These are phyloP conservation scores for Sebastes iracundus DNA, from an alignment of 2,797 vertebrate genomes.

Conservation along the genomic window DNA sequence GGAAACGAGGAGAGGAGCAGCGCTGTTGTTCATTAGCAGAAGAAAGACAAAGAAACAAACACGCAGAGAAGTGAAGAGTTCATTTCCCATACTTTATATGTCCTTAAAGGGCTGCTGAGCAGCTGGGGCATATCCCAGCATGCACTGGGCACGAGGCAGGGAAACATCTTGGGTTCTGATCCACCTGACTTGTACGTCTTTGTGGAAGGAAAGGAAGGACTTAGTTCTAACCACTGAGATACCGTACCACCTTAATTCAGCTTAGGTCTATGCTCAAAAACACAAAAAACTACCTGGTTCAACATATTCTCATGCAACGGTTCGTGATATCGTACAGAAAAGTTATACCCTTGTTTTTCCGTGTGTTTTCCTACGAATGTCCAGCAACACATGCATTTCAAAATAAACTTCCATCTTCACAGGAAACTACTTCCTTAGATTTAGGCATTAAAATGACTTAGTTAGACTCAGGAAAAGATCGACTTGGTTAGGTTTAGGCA, in stretches of 20 bases:
- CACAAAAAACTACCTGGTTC: neutral
- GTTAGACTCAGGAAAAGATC: too few species aligned
- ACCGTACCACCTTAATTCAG: too few species aligned
- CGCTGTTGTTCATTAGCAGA: constrained; percentile 68
- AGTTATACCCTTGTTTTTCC: too few species aligned
- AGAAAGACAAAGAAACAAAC: constrained; percentile 40
- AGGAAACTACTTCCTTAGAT: too few species aligned
- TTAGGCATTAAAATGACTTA: too few species aligned
- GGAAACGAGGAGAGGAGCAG: constrained; percentile 23
- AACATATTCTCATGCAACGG: too few species aligned
- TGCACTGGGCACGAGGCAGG: neutral
- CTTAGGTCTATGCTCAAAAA: neutral
- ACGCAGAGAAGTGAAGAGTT: constrained; percentile 35
- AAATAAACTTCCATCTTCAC: too few species aligned
- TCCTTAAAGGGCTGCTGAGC: constrained; percentile 5
- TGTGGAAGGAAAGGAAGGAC: neutral
- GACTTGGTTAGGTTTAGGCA: accelerated
- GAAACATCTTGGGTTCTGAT: neutral
- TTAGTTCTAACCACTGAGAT: neutral
- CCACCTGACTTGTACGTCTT: constrained; percentile 13
- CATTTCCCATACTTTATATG: constrained; percentile 9
- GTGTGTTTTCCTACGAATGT: too few species aligned
- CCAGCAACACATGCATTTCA: too few species aligned
- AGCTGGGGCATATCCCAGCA: constrained; percentile 36
- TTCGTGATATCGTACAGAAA: too few species aligned